Percentiles rank a stretch among this genome's conserved stretches.
These are phyloP conservation scores for Rhinogobio ventralis DNA, from an alignment of 2,797 vertebrate species.

Conservation along the genomic window DNA sequence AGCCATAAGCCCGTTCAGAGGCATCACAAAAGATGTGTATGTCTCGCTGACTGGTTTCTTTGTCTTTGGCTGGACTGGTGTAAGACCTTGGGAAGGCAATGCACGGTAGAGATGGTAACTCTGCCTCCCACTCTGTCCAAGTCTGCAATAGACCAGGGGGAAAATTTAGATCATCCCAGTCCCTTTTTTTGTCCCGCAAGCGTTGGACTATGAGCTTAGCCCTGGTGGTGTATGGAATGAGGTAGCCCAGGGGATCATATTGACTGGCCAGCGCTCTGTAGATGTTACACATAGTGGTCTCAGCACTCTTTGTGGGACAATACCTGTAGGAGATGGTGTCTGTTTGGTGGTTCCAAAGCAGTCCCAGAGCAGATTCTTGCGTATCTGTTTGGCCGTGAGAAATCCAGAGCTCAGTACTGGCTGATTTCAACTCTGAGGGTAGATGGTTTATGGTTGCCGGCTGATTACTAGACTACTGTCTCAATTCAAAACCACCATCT, in stretches of 20 bases:
- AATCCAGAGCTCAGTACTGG: conserved; percentile 15
- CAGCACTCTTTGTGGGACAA: not conserved
- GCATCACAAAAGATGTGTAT: conserved; percentile 10
- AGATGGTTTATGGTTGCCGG: not conserved
- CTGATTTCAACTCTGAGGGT: conserved; percentile 2
- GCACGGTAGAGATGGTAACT: not conserved
- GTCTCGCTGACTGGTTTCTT: not conserved
- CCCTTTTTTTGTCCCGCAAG: not conserved
- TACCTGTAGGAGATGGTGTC: not conserved
- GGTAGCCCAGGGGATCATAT: not conserved
- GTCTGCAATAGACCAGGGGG: too few relatives aligned
- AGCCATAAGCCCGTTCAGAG: not conserved
- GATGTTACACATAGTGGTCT: not conserved
- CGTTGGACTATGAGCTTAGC: not conserved
- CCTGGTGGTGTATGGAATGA: not conserved
- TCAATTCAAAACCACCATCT: not conserved
- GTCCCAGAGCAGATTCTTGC: not conserved
- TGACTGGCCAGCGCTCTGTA: not conserved
- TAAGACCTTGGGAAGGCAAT: not conserved
- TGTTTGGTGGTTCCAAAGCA: not conserved
- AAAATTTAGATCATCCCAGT: not conserved
- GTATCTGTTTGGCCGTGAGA: not conserved
- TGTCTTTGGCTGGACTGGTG: not conserved
- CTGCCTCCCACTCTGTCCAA: not conserved
- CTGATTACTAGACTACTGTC: conserved; percentile 10